Base-by-base conservation (phyloP, 2,113 vertebrate genomes). In the Cygnus atratus region DNA sequence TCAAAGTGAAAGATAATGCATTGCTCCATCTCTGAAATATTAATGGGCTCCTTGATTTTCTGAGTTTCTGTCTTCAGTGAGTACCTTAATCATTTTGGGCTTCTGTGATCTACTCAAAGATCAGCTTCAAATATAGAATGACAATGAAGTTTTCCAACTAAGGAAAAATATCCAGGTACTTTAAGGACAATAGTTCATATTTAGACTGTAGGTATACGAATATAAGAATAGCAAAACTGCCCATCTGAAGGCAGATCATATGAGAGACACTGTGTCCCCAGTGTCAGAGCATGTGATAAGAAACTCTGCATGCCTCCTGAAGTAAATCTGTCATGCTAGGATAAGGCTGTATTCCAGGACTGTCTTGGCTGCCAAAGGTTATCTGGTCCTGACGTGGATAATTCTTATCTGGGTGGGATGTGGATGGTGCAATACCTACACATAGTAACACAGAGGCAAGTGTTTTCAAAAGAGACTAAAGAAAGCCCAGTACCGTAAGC, bases 121-220 rank as follows among this genome's bases (percentile, higher is more conserved):
- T 0, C 29, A 59, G 18, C 35, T 31, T 44, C 48, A 37, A 46
- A 39, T 31, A 16, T n/a, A 12, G 25, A 26, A 14, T 11, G 19
- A 29, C 19, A 87, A 18, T 0, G 0, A 31, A 3, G 0, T n/a
- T 88, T 54, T 33, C 62, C 63, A 25, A 3, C 3, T 37, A 79
- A 46, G 18, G 80, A 52, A 68, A 13, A 4, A 11, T 5, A 41
- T 9, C 31, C 31, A 22, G 46, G 24, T 44, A 35, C 50, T 62
- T 6, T 44, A 35, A 70, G 63, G 41, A 28, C 8, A 17, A 22
- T 35, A 29, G 2, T 33, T 37, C 14, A 16, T 50, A 21, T 13
- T 59, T 35, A 54, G 31, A 44, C 62, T 6, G 11, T n/a, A 33
- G 22, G 4, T 4, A 0, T 31, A 21, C 4, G 7, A 12, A 14